Percentiles rank a stretch among this genome's conserved stretches.
Conservation (phyloP, 2,797 vertebrate species). For the Lagodon rhomboides region DNA sequence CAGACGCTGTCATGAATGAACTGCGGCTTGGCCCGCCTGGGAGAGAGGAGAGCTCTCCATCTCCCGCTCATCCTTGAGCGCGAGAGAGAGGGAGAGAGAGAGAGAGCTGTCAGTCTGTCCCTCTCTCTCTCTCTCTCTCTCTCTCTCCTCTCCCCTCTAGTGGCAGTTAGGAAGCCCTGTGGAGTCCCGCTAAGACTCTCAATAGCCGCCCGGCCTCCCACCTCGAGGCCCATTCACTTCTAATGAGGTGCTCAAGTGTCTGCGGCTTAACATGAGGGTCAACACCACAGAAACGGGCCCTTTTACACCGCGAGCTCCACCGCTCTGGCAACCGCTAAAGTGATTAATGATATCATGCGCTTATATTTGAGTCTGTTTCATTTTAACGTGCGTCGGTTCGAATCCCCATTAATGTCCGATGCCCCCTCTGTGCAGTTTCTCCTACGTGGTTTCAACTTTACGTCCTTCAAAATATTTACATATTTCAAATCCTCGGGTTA, state of each 20-base stretch:
- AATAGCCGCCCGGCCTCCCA: constrained; percentile 77
- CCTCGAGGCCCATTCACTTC: constrained; percentile 80
- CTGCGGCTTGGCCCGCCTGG: constrained; percentile 46
- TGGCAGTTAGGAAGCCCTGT: constrained; percentile 79
- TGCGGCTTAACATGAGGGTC: constrained; percentile 79
- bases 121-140: constrained; percentile 37
- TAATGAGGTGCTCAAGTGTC: constrained; percentile 84
- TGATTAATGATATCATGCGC: constrained; percentile 57
- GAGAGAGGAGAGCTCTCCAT: constrained; percentile 51
- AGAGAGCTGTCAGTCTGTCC: constrained; percentile 37
- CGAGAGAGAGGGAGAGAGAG: not conserved
- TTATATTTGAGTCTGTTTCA: constrained; percentile 60
- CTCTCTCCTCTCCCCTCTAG: constrained; percentile 65
- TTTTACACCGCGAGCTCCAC: constrained; percentile 39
- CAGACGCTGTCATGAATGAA: constrained; percentile 41
- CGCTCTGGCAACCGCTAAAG: constrained; percentile 42
- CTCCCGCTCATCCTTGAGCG: constrained; percentile 41
- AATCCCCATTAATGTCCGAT: constrained; percentile 16
- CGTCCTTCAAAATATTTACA: constrained; percentile 26
- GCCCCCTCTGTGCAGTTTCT: not conserved
- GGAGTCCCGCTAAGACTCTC: constrained; percentile 79
- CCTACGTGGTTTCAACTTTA: not conserved
- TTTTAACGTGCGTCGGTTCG: constrained; percentile 42
- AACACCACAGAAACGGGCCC: constrained; percentile 64
- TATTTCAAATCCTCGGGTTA: not conserved